Conservation (phyloP, 2,797 vertebrate genomes). For the Sparidentex hasta region DNA sequence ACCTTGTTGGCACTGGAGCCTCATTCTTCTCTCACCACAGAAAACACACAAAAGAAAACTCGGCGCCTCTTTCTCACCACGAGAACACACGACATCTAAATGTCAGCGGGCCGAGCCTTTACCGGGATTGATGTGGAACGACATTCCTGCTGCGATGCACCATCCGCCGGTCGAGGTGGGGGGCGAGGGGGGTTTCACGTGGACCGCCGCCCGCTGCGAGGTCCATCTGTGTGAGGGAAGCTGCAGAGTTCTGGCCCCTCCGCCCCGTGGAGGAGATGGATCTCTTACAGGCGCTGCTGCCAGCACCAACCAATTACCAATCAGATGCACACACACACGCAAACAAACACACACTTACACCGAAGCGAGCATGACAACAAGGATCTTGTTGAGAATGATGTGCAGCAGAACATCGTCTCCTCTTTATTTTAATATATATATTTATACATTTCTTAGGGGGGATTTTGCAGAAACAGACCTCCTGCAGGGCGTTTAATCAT, state of each 20-base stretch:
- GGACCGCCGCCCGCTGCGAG: constrained; percentile 69
- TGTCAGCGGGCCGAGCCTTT: constrained; percentile 68
- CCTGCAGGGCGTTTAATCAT: no score
- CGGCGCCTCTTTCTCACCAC: constrained; percentile 36
- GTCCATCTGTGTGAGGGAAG: constrained; percentile 79
- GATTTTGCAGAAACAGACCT: no score
- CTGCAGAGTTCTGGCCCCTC: constrained; percentile 52
- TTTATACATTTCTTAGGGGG: no score
- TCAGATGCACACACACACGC: constrained; percentile 45
- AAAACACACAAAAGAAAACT: constrained; percentile 49
- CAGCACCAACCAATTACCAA: constrained; percentile 76
- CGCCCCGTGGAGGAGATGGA: constrained; percentile 76
- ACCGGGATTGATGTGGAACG: constrained; percentile 70
- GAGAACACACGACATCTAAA: constrained; percentile 60
- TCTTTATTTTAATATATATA: no score
- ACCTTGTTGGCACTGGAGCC: constrained; percentile 25
- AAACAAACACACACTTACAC: background rate
- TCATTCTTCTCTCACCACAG: constrained; percentile 45
- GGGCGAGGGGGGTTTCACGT: constrained; percentile 57
- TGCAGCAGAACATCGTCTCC: no score
- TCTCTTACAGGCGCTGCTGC: constrained; percentile 73
- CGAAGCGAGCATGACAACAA: background rate
- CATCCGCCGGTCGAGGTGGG: constrained; percentile 64
- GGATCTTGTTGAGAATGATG: background rate
- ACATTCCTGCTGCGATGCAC: constrained; percentile 68